Percentiles rank a stretch among this genome's conserved stretches.
These are phyloP conservation scores for Mylabris sibirica DNA, from an alignment of 2,888 invertebrate species.

Conservation along the genomic window DNA sequence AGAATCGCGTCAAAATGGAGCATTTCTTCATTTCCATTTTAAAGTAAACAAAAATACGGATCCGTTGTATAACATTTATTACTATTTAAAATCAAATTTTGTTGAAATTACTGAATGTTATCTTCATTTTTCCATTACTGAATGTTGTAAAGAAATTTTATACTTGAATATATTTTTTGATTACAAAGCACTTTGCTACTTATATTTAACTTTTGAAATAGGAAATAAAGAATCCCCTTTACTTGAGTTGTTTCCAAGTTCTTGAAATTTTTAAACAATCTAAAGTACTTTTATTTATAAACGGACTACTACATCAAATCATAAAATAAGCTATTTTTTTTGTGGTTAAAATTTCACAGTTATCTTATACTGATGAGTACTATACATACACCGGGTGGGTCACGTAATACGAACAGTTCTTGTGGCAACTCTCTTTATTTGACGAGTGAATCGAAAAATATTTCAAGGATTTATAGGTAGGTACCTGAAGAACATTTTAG, in stretches of 20 bases:
- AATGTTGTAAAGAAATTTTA: not conserved
- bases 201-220: not conserved
- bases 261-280: not conserved
- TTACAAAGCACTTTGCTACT: not conserved
- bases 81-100: not conserved
- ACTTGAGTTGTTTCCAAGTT: not conserved
- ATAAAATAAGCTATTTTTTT: too few relatives aligned
- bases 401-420: too few relatives aligned
- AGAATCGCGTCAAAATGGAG: not conserved
- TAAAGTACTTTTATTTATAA: not conserved
- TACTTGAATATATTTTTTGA: not conserved
- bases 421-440: too few relatives aligned
- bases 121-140: not conserved
- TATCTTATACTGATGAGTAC: too few relatives aligned
- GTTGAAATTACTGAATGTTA: not conserved
- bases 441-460: too few relatives aligned
- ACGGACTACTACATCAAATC: not conserved
- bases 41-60: not conserved
- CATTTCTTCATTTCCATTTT: not conserved
- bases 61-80: not conserved
- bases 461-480: too few relatives aligned
- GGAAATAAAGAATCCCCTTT: not conserved
- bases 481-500: too few relatives aligned
- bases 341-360: too few relatives aligned
- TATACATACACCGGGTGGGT: too few relatives aligned